Evolutionary conservation across 2,797 vertebrate species (phyloP).

Genomic region (Selene dorsalis): DNA sequence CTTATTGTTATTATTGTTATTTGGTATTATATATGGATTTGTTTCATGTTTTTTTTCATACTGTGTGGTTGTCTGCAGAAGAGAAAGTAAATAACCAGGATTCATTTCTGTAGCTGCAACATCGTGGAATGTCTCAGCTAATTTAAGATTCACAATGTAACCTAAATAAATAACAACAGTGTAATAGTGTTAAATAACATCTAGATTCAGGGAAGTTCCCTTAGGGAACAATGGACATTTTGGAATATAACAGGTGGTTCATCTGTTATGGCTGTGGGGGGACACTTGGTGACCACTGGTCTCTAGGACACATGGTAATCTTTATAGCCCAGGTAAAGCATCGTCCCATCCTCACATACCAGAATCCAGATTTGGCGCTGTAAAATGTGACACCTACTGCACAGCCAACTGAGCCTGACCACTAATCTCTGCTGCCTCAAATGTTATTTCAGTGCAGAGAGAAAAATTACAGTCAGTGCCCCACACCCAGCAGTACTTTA

Average conservation of each 20-base stretch:
- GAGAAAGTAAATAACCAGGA: neutral
- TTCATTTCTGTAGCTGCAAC: neutral
- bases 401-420: slow-evolving; percentile 35
- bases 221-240: neutral
- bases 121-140: neutral
- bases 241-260: slow-evolving; percentile 33
- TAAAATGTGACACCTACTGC: slow-evolving; percentile 58
- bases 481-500: slow-evolving; percentile 29
- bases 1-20: neutral
- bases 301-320: neutral
- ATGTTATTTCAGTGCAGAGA: slow-evolving; percentile 53
- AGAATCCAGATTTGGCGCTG: slow-evolving; percentile 39
- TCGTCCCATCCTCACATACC: slow-evolving; percentile 21
- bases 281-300: neutral
- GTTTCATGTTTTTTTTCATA: neutral
- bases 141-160: neutral
- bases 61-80: neutral
- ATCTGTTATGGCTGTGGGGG: neutral
- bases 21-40: too few species aligned
- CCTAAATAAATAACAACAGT: neutral
- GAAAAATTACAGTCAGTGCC: slow-evolving; percentile 34
- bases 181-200: neutral
- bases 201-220: too few species aligned
- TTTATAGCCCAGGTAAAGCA: slow-evolving; percentile 42
- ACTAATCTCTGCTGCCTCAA: slow-evolving; percentile 51